Evolutionary conservation across 2,113 vertebrate species (phyloP), one percentile per base, ranked within the genome.

Genomic region (Stegostoma tigrinum): DNA sequence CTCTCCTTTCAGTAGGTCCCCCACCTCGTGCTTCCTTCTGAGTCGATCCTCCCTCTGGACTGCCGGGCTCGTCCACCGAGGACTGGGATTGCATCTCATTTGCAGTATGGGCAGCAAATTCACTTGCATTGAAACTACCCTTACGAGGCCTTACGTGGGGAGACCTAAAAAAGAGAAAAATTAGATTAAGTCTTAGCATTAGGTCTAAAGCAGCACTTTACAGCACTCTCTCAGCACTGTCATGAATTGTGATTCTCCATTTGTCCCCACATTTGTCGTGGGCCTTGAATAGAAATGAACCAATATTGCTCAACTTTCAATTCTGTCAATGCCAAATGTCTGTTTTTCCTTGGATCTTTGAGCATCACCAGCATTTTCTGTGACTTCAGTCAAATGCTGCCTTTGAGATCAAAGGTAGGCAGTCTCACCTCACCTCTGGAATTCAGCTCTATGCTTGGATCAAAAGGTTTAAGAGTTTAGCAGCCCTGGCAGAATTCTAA

Each of bases 71-170:
- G 34, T 91, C 97, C 0, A 96, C 80, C 70, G 80, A 38, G 67
- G 96, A 42, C 0, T 97, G 94, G 24, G 67, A 48, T 1, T 45
- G 94, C 10, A 72, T 3, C 67, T 95, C 94, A 4, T 72, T 48
- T 34, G 67, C 8, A 14, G 96, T 0, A 0, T 78, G 96, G 0
- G 96, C 48, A 0, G 97, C 45, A 45, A 97, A 97, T 6, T 99
- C 99, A 0, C 12, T 83, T 34, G 97, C 94, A 2, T 96, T 98
- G 96, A 98, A 98, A 95, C 99, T 99, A 96, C 98, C 97, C 34
- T 98, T 98, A 68, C 98, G 98, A 0, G 96, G 23, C 67, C 98
- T 98, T 5, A 96, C 3, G 23, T 97, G 96, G 27, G 97, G 97
- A 3, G 97, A 97, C 96, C 98, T 99, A 96, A 15, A 0, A 34